phyloP scores from a whole-genome alignment of 2,113 vertebrate species.

The Garra rufa region DNA sequence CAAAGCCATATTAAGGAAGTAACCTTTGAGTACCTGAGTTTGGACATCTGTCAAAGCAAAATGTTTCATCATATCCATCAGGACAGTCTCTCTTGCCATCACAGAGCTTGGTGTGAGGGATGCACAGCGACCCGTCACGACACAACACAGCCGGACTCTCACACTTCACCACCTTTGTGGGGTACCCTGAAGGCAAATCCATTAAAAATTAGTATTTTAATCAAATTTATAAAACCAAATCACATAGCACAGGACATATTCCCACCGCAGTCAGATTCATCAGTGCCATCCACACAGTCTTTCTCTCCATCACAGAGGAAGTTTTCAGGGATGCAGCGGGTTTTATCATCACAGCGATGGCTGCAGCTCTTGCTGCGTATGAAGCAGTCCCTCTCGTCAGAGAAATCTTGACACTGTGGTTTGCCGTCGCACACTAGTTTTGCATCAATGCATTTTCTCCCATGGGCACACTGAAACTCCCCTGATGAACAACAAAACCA shows the following conservation, averaged over 20 bases:
- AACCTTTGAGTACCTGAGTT: conserved; percentile 40
- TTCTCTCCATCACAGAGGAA: conserved; percentile 85
- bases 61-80: conserved; percentile 56
- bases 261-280: conserved; percentile 82
- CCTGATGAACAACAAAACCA: conserved; percentile 50
- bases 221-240: neutral
- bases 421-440: conserved; percentile 81
- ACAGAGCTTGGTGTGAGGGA: conserved; percentile 49
- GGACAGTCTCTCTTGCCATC: conserved; percentile 55
- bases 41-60: conserved; percentile 46
- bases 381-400: conserved; percentile 81
- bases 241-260: neutral
- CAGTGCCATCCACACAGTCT: conserved; percentile 81
- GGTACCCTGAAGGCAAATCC: neutral
- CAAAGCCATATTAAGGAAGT: neutral
- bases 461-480: conserved; percentile 80
- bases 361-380: conserved; percentile 72
- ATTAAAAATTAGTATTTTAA: neutral
- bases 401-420: conserved; percentile 80
- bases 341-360: conserved; percentile 75
- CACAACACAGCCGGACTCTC: conserved; percentile 40
- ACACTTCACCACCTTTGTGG: conserved; percentile 29
- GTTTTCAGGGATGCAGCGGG: conserved; percentile 81
- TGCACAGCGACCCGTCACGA: conserved; percentile 32
- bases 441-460: conserved; percentile 72